These are phyloP conservation scores for Bostrychus sinensis DNA, from an alignment of 2,113 vertebrate species.

Conservation along the genomic window DNA sequence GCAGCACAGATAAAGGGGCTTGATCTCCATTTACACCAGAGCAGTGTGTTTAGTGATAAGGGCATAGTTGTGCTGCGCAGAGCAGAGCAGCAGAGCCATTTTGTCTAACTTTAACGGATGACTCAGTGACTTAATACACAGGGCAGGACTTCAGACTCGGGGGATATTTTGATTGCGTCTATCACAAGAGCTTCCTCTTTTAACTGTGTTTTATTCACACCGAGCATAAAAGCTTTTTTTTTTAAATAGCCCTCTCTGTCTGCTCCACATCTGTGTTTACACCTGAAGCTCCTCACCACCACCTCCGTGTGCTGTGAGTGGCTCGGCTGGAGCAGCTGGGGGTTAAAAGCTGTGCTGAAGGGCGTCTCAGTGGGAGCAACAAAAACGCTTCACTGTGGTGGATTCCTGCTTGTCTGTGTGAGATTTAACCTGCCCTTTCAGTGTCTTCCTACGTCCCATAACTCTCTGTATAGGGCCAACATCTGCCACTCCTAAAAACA, in stretches of 20 bases:
- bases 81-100: constrained; percentile 48
- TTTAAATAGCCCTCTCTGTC: constrained; percentile 1
- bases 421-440: constrained; percentile 6
- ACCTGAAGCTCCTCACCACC: constrained; percentile 21
- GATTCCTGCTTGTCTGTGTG: constrained; percentile 5
- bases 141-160: constrained; percentile 32
- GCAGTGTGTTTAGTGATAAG: constrained; percentile 56
- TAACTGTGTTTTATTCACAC: constrained; percentile 3
- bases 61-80: constrained; percentile 30
- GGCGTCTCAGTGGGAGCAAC: constrained; percentile 18
- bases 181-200: constrained; percentile 24
- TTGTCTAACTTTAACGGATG: constrained; percentile 51
- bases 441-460: not conserved
- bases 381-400: not conserved
- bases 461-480: too few species aligned
- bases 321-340: constrained; percentile 9
- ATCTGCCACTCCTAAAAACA: too few species aligned
- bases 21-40: constrained; percentile 50
- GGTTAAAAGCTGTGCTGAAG: constrained; percentile 32
- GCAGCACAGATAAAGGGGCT: constrained; percentile 32
- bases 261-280: constrained; percentile 8
- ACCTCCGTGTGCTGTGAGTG: constrained; percentile 2
- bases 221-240: not conserved
- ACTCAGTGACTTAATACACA: constrained; percentile 40
- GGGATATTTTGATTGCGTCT: constrained; percentile 28